Evolutionary conservation across 2,113 vertebrate genomes (phyloP).

Genomic region (Polypterus bichir): DNA sequence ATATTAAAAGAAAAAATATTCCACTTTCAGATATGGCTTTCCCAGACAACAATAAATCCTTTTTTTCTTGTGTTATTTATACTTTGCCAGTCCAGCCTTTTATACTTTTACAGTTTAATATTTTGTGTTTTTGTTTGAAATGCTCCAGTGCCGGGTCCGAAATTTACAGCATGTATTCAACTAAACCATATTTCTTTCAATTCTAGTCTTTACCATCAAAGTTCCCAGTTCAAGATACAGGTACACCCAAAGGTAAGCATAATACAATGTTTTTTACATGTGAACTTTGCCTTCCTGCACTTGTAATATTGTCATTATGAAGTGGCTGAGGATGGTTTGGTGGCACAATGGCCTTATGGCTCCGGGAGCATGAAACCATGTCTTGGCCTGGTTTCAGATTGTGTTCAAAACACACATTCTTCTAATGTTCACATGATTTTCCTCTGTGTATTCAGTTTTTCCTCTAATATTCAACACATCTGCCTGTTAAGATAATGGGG

Average conservation of each 20-base stretch:
- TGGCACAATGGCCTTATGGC: background rate
- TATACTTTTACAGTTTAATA: background rate
- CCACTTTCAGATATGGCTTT: slow-evolving; percentile 7
- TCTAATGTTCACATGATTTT: background rate
- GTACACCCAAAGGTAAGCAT: slow-evolving; percentile 62
- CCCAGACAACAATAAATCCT: background rate
- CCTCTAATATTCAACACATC: too few species aligned
- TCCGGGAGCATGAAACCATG: background rate
- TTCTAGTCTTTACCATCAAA: slow-evolving; percentile 71
- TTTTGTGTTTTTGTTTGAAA: background rate
- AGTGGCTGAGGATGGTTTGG: background rate
- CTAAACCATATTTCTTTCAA: slow-evolving; percentile 21
- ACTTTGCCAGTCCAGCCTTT: background rate
- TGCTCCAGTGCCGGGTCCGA: too few species aligned
- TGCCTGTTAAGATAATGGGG: too few species aligned
- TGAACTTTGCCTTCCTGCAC: background rate
- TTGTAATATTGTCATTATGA: background rate
- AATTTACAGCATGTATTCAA: too few species aligned
- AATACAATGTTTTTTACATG: slow-evolving; percentile 12
- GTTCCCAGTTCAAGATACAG: slow-evolving; percentile 86
- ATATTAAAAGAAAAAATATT: background rate
- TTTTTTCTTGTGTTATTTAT: background rate
- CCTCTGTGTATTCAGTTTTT: too few species aligned
- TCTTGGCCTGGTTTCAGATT: background rate
- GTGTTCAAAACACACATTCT: background rate